These are phyloP conservation scores for Drosophila tripunctata DNA, from an alignment of 2,888 invertebrate genomes.

Conservation along the genomic window DNA sequence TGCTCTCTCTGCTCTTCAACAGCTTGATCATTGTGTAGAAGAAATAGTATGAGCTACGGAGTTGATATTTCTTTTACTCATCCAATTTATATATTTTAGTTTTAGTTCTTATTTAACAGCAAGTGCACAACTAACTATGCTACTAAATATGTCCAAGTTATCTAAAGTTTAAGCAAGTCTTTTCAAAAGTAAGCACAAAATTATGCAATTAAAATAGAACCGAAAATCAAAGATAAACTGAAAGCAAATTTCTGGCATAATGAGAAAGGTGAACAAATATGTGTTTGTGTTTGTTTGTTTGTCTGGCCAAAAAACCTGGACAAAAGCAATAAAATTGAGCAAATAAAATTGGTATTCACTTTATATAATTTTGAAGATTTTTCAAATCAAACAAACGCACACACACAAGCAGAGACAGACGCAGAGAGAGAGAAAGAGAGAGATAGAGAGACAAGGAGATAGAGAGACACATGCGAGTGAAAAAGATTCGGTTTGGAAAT, in stretches of 20 bases:
- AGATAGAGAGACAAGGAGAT: background rate
- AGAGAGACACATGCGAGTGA: slow-evolving; percentile 17
- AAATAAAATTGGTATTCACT: slow-evolving; percentile 79
- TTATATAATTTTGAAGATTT: slow-evolving; percentile 80
- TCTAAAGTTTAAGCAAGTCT: background rate
- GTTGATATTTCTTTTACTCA: too few relatives aligned
- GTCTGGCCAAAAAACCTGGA: slow-evolving; percentile 27
- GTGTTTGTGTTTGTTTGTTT: too few relatives aligned
- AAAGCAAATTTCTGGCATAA: slow-evolving; percentile 18
- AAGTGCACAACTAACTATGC: too few relatives aligned
- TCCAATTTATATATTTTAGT: too few relatives aligned
- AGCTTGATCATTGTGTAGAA: too few relatives aligned
- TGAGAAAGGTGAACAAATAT: slow-evolving; percentile 38
- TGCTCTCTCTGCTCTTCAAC: too few relatives aligned
- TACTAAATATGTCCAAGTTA: too few relatives aligned
- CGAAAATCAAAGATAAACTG: slow-evolving; percentile 2
- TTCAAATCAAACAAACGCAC: slow-evolving; percentile 65
- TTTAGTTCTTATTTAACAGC: too few relatives aligned
- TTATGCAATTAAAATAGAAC: slow-evolving; percentile 5
- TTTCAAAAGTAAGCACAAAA: background rate
- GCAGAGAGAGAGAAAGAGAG: background rate
- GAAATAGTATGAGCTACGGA: too few relatives aligned
- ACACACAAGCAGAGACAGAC: slow-evolving; percentile 8
- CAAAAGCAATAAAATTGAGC: slow-evolving; percentile 64
- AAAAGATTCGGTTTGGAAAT: slow-evolving; percentile 71